Percentiles rank a stretch among this genome's conserved stretches.
Evolutionary conservation across 2,888 invertebrate genomes (phyloP).

Genomic region (Halocaridina rubra): DNA sequence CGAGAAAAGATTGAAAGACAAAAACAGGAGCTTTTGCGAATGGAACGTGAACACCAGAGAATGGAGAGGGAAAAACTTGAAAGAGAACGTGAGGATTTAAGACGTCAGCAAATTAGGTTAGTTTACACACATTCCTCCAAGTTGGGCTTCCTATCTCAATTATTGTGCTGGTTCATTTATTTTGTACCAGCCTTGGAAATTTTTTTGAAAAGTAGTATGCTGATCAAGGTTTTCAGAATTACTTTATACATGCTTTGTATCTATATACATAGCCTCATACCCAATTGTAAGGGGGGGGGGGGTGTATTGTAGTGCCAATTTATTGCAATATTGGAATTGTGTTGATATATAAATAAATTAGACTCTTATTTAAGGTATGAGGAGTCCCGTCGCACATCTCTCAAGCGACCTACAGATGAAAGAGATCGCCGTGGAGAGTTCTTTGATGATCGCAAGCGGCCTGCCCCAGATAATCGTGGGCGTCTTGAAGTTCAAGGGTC

Average conservation of each 20-base stretch:
- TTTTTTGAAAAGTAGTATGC: no score
- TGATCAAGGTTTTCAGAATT: no score
- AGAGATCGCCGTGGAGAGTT: conserved; percentile 37
- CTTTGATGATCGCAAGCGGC: conserved; percentile 53
- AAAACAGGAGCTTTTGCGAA: conserved; percentile 83
- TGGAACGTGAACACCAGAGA: conserved; percentile 88
- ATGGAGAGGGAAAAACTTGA: conserved; percentile 73
- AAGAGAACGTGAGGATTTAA: conserved; percentile 76
- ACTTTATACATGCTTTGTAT: no score
- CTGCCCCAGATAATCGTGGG: conserved; percentile 33
- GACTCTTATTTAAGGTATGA: conserved; percentile 35
- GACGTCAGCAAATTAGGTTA: conserved; percentile 65
- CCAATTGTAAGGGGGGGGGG: no score
- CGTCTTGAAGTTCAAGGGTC: conserved; percentile 34
- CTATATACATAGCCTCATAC: no score
- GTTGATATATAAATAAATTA: background rate
- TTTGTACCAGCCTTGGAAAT: background rate
- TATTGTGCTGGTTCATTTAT: no score
- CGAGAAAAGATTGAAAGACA: conserved; percentile 87
- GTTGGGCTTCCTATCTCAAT: no score
- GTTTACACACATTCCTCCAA: no score
- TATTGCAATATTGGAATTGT: background rate
- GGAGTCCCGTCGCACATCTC: conserved; percentile 29
- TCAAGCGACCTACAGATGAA: conserved; percentile 57
- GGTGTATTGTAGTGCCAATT: background rate